These are phyloP conservation scores for Aethes cnicana DNA, from an alignment of 2,888 invertebrate species.

Conservation along the genomic window DNA sequence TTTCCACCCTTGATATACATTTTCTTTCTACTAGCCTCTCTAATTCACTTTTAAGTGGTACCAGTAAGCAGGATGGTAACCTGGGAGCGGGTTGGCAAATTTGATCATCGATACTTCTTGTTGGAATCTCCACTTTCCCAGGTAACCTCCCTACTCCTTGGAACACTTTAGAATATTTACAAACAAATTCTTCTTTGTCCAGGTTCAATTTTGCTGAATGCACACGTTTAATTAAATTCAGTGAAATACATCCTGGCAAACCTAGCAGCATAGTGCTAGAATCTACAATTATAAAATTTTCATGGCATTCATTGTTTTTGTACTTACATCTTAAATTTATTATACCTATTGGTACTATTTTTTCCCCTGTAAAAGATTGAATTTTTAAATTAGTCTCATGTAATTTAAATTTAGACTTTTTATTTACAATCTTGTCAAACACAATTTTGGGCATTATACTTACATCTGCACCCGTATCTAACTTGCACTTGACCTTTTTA, in stretches of 20 bases:
- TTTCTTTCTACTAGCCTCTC: conserved; percentile 23
- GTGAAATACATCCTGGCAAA: background rate
- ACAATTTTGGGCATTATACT: conserved; percentile 1
- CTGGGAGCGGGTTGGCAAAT: conserved; percentile 19
- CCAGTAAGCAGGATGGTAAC: conserved; percentile 8
- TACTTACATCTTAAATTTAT: background rate
- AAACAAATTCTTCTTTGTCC: background rate
- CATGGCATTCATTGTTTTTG: background rate
- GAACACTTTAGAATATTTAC: background rate
- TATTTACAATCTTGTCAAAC: background rate
- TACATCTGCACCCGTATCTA: conserved; percentile 3
- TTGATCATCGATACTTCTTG: conserved; percentile 9
- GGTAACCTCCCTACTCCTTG: conserved; percentile 1
- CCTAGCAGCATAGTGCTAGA: background rate
- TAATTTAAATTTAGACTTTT: background rate
- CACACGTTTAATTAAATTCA: background rate
- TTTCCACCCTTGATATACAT: conserved; percentile 31
- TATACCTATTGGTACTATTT: background rate
- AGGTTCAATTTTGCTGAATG: background rate
- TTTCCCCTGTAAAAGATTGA: background rate
- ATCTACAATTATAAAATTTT: conserved; percentile 1
- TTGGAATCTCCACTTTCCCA: conserved; percentile 6
- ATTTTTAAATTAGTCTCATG: background rate
- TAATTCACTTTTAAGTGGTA: conserved; percentile 23
- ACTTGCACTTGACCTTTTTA: background rate